These are phyloP conservation scores for Caenorhabditis sp. DNA, from an alignment of 2,888 invertebrate genomes.

Conservation along the genomic window DNA sequence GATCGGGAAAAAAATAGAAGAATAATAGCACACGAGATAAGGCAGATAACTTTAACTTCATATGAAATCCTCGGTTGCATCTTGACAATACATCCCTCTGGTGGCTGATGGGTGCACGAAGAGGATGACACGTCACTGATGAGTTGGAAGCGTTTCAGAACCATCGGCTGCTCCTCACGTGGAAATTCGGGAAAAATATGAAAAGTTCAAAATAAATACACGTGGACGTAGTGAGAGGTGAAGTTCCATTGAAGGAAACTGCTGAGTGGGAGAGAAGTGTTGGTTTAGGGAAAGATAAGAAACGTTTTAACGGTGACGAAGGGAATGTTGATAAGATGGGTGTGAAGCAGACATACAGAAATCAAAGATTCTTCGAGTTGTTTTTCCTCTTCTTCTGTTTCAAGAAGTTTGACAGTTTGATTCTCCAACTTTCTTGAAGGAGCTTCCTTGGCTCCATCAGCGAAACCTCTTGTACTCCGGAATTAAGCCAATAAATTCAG, in stretches of 20 bases:
- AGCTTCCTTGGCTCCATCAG: no score
- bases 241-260: not conserved
- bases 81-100: not conserved
- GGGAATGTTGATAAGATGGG: not conserved
- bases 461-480: no score
- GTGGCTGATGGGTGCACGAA: not conserved
- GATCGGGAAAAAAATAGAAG: conserved; percentile 4
- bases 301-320: not conserved
- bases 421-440: no score
- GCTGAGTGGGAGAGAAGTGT: not conserved
- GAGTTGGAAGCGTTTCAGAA: not conserved
- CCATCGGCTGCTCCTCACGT: no score
- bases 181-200: not conserved
- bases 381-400: no score
- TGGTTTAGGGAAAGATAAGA: conserved; percentile 1
- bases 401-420: no score
- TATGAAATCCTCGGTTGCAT: not conserved
- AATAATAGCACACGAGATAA: conserved; percentile 13
- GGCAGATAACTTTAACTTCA: not conserved
- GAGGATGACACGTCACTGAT: not conserved
- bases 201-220: not conserved
- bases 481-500: no score
- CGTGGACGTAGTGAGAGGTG: not conserved
- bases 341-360: not conserved
- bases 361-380: not conserved